Evolutionary conservation across 1,140 invertebrate genomes (phyloP).

Genomic region (Trachelipus rathkii): DNA sequence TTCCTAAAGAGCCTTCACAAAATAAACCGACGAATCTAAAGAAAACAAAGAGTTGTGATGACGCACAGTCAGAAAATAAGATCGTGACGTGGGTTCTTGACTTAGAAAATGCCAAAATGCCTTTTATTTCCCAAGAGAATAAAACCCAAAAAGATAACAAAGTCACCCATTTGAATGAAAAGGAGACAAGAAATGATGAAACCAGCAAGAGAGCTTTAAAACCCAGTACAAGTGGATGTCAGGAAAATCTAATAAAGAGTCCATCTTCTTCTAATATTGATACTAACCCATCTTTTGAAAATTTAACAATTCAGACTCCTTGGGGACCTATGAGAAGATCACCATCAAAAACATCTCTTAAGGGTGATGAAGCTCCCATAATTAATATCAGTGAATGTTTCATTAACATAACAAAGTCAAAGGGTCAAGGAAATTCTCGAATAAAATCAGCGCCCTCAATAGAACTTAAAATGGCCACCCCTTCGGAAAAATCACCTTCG

Average conservation of each 20-base stretch:
- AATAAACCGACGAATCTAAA: background rate
- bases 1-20: background rate
- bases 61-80: background rate
- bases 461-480: background rate
- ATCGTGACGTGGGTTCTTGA: background rate
- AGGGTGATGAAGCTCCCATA: background rate
- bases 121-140: background rate
- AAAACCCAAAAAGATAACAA: background rate
- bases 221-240: background rate
- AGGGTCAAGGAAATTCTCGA: background rate
- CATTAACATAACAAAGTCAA: constrained; percentile 6
- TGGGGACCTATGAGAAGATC: constrained; percentile 24
- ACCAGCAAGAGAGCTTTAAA: background rate
- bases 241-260: background rate
- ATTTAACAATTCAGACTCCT: constrained; percentile 25
- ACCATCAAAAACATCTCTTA: constrained; percentile 11
- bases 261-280: background rate
- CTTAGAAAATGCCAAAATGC: background rate
- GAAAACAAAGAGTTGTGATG: background rate
- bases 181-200: background rate
- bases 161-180: background rate
- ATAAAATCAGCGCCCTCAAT: background rate
- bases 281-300: background rate
- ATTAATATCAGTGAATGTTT: constrained; percentile 5
- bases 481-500: background rate